Evolutionary conservation across 2,797 vertebrate species (phyloP), one percentile per base, ranked within the genome.

Genomic region (Tokudaia muenninki): DNA sequence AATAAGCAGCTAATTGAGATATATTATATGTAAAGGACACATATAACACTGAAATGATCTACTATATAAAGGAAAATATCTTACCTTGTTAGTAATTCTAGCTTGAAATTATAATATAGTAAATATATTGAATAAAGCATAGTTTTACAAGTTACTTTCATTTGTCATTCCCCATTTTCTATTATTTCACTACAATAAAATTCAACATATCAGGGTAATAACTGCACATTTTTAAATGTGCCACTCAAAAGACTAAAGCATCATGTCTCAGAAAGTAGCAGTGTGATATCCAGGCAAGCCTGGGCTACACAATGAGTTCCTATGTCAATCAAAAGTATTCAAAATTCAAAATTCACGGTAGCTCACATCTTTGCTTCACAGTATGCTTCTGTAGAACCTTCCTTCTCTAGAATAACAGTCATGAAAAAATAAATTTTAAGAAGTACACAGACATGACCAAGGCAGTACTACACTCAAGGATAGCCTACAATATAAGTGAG

Each of bases 21-120:
- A 11, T 1, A 44, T 14, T 50, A 0, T 59, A 70, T 26, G 14
- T 65, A 16, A 22, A 87, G 92, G 90, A 50, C 44, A 29, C 11
- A 22, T 61, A 59, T 12, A 11, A 31, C 4, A 61, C 77, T 92
- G 92, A 50, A 95, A 61, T 57, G 22, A 72, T 2, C 17, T 55
- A n/a, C 1, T 34, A 0, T 17, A 57, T 5, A 12, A 57, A 80
- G 31, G 21, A 50, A 72, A 87, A 79, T 24, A 70, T 8, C 78
- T 6, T 12, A 50, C 22, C 4, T 19, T 22, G 19, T 75, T 55
- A 80, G 26, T 34, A 47, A 83, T 94, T 95, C 31, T 52, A 12
- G 41, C 12, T 79, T 61, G 16, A 93, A 97, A 50, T 84, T 24
- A 74, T 91, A 84, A 31, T 59, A 90, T 93, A 63, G 79, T 87